A percentile compares a stretch with the other conserved stretches of the same genome.
Conservation (phyloP, 2,113 vertebrate species). For the Mirounga angustirostris region DNA sequence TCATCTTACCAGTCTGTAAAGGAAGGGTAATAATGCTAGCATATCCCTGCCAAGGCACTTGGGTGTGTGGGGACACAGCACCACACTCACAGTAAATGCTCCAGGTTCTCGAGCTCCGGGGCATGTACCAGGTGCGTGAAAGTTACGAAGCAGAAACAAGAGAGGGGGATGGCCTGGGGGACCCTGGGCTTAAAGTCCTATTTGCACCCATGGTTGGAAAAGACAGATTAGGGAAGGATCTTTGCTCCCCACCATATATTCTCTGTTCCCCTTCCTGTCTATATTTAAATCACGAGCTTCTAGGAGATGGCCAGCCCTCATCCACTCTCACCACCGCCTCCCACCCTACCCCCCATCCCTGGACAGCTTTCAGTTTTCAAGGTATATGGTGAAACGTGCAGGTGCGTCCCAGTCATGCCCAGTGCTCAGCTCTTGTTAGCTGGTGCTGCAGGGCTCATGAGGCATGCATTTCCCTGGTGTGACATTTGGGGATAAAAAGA, state of each 20-base stretch:
- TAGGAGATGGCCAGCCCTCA: background rate
- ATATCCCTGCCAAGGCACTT: background rate
- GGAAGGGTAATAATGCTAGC: background rate
- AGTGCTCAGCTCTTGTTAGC: background rate
- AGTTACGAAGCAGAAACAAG: background rate
- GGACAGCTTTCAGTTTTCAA: background rate
- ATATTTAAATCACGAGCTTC: background rate
- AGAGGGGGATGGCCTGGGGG: accelerated
- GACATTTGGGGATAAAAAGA: constrained; percentile 67
- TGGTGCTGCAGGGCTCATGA: background rate
- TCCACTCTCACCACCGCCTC: accelerated
- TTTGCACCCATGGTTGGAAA: background rate
- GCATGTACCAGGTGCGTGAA: accelerated
- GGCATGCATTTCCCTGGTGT: background rate
- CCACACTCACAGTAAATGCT: background rate
- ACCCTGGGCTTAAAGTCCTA: background rate
- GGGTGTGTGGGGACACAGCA: background rate
- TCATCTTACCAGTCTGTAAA: background rate
- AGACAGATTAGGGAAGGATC: background rate
- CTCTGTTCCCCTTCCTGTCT: too few relatives aligned
- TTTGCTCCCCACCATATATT: background rate
- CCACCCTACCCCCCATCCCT: background rate
- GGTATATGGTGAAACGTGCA: background rate
- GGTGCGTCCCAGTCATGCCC: background rate
- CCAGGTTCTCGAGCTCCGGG: background rate